Conservation (phyloP, 2,113 vertebrate species). For the Anolis carolinensis region DNA sequence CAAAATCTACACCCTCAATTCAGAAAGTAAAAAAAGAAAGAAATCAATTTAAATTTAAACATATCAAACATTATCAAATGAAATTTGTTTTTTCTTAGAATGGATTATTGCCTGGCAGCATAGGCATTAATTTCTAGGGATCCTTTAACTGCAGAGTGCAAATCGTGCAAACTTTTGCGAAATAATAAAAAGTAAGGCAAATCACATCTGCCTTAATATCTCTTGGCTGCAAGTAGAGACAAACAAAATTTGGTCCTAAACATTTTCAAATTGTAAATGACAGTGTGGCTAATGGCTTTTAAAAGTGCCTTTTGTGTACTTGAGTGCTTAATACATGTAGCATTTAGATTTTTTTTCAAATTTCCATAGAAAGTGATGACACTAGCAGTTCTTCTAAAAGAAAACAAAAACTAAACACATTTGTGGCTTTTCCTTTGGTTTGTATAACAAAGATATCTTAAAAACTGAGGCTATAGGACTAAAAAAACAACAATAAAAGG, state of each 20-base stretch:
- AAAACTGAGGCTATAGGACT: slow-evolving; percentile 58
- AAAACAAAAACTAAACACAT: slow-evolving; percentile 34
- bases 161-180: slow-evolving; percentile 55
- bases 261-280: slow-evolving; percentile 44
- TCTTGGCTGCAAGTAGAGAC: slow-evolving; percentile 1
- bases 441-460: slow-evolving; percentile 40
- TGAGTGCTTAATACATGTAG: slow-evolving; percentile 63
- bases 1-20: slow-evolving; percentile 52
- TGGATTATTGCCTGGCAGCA: slow-evolving; percentile 60
- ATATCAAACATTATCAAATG: slow-evolving; percentile 41
- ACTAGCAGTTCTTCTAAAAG: slow-evolving; percentile 55
- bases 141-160: slow-evolving; percentile 62
- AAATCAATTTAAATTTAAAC: slow-evolving; percentile 46
- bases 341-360: slow-evolving; percentile 35
- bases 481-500: slow-evolving; percentile 63
- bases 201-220: slow-evolving; percentile 42
- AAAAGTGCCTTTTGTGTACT: slow-evolving; percentile 73
- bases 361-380: slow-evolving; percentile 56
- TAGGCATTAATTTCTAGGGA: slow-evolving; percentile 49
- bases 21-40: slow-evolving; percentile 39
- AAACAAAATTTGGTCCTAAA: slow-evolving; percentile 56
- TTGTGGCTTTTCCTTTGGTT: slow-evolving; percentile 76
- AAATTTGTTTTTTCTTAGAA: slow-evolving; percentile 41
- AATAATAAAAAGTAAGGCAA: slow-evolving; percentile 47
- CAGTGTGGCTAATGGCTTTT: slow-evolving; percentile 59